phyloP scores from a whole-genome alignment of 2,888 invertebrate species.

The Papilio protenor region DNA sequence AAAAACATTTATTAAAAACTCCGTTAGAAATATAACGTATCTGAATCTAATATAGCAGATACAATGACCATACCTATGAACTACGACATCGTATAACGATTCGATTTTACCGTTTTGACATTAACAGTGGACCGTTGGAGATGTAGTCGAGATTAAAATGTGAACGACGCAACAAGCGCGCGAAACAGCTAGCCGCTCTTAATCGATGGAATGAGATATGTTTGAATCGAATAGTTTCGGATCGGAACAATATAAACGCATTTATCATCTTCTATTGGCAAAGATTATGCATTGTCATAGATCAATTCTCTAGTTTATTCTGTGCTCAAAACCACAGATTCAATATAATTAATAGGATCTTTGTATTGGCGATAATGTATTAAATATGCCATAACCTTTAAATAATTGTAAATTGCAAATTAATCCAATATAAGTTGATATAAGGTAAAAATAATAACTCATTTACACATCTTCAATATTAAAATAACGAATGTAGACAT shows the following conservation, averaged over 20 bases:
- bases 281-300: not conserved
- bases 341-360: not conserved
- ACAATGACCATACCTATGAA: not conserved
- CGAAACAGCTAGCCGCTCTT: conserved; percentile 14
- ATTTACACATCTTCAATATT: not conserved
- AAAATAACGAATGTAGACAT: not conserved
- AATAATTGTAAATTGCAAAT: too few relatives aligned
- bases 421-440: not conserved
- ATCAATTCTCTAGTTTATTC: not conserved
- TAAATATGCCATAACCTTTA: too few relatives aligned
- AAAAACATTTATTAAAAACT: not conserved
- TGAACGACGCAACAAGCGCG: conserved; percentile 17
- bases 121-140: conserved; percentile 23
- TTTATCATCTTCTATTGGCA: not conserved
- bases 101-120: conserved; percentile 24
- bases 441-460: too few relatives aligned
- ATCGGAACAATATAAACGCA: not conserved
- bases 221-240: conserved; percentile 1
- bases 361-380: too few relatives aligned
- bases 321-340: not conserved
- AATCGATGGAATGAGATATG: conserved; percentile 14
- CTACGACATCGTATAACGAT: conserved; percentile 5
- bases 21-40: not conserved
- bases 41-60: not conserved
- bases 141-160: conserved; percentile 30